Evolutionary conservation across 1,140 invertebrate species (phyloP), one percentile per base, ranked within the genome.

Genomic region (Maniola jurtina): DNA sequence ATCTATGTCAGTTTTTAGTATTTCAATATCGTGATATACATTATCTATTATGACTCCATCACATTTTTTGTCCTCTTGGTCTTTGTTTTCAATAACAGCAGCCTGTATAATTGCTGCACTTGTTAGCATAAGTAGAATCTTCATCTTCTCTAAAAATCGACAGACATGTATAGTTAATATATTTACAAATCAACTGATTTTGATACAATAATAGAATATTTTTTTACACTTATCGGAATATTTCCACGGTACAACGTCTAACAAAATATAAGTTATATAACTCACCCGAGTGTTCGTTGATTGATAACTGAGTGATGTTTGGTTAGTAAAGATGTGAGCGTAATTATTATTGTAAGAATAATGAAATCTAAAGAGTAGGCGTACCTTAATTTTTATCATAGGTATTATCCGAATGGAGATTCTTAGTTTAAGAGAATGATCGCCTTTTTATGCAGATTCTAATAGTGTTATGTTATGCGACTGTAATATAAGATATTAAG

Each of bases 1-100:
- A 35, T 87, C 83, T 0, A 87, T 48, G 14, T 75, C 75, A 11
- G 66, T 14, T 36, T 79, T 78, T 3, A 89, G 64, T 2, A 74
- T 33, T 70, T 84, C 82, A 15, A 59, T 58, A 5, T 80, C 76
- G 40, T 85, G 65, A 50, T 79, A 74, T 4, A 74, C 33, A 6
- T 65, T 69, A 9, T 84, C 64, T 15, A 86, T 79, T 6, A 55
- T 61, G 5, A 81, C 48, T 6, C 78, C 75, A 6, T 76, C 61
- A 64, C 86, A 86, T 5, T 73, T 47, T 13, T 58, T 63, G 35
- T 76, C 66, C 61, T 73, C 68, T 58, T 73, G 71, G 34, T 66
- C 68, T 67, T 71, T 77, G 15, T 57, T 57, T 38, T 57, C 55
- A 9, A 84, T 68, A 0, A 80, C 77, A 14, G 69, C 77, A n/a